Percentiles rank a stretch among this genome's conserved stretches.
phyloP scores from a whole-genome alignment of 2,797 vertebrate genomes.

The Pitangus sulphuratus region DNA sequence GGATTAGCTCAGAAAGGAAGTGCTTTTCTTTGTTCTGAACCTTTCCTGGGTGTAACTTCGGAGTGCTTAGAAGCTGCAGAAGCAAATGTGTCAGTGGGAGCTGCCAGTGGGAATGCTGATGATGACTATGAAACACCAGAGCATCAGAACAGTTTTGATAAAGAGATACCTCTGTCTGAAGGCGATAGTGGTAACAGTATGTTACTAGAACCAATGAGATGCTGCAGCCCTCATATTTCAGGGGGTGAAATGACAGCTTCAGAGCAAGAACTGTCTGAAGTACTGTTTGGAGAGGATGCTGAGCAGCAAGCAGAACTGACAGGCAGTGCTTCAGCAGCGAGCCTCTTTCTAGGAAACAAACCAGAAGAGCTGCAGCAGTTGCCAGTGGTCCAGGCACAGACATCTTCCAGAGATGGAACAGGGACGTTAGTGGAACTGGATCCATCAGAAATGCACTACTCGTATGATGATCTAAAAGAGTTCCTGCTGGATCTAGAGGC shows the following conservation, averaged over 20 bases:
- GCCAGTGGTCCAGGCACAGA: constrained; percentile 4
- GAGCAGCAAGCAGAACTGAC: not conserved
- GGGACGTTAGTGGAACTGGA: not conserved
- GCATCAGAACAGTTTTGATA: not conserved
- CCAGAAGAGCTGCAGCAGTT: not conserved
- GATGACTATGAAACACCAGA: not conserved
- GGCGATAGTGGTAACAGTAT: not conserved
- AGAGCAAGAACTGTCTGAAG: constrained; percentile 26
- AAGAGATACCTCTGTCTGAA: not conserved
- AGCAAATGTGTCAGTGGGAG: not conserved
- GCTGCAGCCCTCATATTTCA: not conserved
- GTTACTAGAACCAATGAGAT: not conserved
- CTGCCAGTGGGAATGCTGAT: not conserved
- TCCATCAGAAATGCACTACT: not conserved
- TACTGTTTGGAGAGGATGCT: not conserved
- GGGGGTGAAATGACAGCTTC: not conserved
- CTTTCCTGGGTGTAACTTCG: not conserved
- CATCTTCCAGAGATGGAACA: not conserved
- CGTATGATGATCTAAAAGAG: not conserved
- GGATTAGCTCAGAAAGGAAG: not conserved
- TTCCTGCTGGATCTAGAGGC: not conserved
- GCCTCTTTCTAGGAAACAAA: not conserved
- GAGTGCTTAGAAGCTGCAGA: not conserved
- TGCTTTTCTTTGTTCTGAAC: not conserved
- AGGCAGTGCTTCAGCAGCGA: not conserved